phyloP scores from a whole-genome alignment of 1,140 invertebrate species.

The Hycleus phaleratus region DNA sequence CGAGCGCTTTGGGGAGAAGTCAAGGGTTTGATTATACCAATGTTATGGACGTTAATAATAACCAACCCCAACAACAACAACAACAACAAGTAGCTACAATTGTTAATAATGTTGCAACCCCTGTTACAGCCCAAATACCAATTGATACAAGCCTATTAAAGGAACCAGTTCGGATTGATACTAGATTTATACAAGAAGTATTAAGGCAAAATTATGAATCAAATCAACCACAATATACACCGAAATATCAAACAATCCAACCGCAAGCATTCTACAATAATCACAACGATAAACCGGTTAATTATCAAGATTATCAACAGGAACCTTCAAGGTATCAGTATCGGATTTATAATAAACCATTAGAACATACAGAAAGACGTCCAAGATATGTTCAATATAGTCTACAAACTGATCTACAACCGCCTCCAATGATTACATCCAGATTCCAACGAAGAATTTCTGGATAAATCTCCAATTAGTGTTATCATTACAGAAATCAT shows the following conservation, averaged over 20 bases:
- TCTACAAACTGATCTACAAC: constrained; percentile 14
- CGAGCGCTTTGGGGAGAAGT: constrained; percentile 23
- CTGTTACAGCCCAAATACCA: constrained; percentile 8
- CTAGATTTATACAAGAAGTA: constrained; percentile 5
- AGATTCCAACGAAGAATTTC: background rate
- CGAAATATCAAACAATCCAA: background rate
- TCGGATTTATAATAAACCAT: constrained; percentile 6
- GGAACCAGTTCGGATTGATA: constrained; percentile 21
- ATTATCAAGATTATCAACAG: background rate
- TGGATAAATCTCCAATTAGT: no score
- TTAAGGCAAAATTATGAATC: background rate
- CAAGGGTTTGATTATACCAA: constrained; percentile 28
- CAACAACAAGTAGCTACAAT: background rate
- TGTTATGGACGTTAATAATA: constrained; percentile 13
- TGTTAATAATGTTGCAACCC: no score
- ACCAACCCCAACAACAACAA: background rate
- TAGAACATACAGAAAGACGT: background rate
- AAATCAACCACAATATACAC: background rate
- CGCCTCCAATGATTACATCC: constrained; percentile 10
- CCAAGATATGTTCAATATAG: constrained; percentile 2
- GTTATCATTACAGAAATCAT: no score
- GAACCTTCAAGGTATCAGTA: no score
- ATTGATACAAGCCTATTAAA: constrained; percentile 19
- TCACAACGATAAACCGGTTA: background rate
- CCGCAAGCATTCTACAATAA: background rate